These are phyloP conservation scores for Trimorus sp. DNA, from an alignment of 2,888 invertebrate genomes.

Conservation along the genomic window DNA sequence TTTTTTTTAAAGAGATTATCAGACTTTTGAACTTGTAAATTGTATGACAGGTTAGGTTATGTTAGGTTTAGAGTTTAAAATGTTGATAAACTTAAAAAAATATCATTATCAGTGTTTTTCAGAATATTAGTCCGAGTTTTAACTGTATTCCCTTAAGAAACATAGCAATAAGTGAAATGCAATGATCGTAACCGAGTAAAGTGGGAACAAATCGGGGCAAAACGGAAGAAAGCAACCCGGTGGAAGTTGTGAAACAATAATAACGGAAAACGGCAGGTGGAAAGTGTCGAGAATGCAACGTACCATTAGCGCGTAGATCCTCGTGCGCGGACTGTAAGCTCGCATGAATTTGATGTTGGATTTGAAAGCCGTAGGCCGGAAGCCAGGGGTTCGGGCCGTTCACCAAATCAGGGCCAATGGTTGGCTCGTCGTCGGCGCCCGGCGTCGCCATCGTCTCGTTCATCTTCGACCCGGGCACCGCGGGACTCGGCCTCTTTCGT, in stretches of 20 bases:
- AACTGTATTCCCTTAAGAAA: no score
- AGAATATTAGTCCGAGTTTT: no score
- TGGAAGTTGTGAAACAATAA: conserved; percentile 29
- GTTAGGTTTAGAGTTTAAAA: no score
- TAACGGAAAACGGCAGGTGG: conserved; percentile 54
- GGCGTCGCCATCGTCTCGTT: conserved; percentile 65
- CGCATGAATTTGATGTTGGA: conserved; percentile 84
- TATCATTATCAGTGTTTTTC: no score
- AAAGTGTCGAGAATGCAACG: conserved; percentile 69
- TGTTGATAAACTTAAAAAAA: no score
- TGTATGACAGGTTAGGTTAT: no score
- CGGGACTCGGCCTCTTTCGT: conserved; percentile 49
- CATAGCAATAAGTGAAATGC: no score
- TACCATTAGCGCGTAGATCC: conserved; percentile 80
- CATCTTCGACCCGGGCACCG: conserved; percentile 56
- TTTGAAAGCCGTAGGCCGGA: conserved; percentile 89
- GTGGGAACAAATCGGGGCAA: no score
- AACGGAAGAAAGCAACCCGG: no score
- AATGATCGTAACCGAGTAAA: no score
- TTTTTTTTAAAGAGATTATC: no score
- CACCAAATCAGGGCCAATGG: conserved; percentile 75
- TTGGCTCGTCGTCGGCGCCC: conserved; percentile 64
- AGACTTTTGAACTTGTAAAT: no score
- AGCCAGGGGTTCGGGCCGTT: conserved; percentile 89
- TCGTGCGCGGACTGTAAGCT: conserved; percentile 77